Conservation (phyloP, 2,888 invertebrate species). For the Drosophila basisetae region DNA sequence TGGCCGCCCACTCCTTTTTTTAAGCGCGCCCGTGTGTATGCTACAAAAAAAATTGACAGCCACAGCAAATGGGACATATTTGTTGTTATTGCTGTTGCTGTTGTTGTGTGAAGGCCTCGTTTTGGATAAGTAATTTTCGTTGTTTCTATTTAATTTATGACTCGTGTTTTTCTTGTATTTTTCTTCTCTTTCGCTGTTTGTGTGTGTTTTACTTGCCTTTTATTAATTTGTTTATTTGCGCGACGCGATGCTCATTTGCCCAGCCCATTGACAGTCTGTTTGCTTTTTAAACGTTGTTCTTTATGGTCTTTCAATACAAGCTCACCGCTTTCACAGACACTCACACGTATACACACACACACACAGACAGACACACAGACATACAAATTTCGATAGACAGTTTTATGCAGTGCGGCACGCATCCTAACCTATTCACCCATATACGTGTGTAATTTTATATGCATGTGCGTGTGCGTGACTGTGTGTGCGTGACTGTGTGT, state of each 20-base stretch:
- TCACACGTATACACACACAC: slow-evolving; percentile 10
- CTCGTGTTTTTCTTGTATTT: slow-evolving; percentile 68
- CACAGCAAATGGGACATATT: slow-evolving; percentile 70
- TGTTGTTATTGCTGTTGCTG: slow-evolving; percentile 22
- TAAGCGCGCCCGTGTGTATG: slow-evolving; percentile 71
- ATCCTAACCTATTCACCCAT: slow-evolving; percentile 23
- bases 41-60: slow-evolving; percentile 75
- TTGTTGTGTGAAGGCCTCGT: slow-evolving; percentile 34
- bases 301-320: slow-evolving; percentile 67
- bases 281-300: slow-evolving; percentile 51
- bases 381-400: slow-evolving; percentile 45
- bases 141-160: slow-evolving; percentile 80
- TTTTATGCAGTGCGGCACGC: slow-evolving; percentile 45
- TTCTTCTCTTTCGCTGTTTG: slow-evolving; percentile 34
- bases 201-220: slow-evolving; percentile 62
- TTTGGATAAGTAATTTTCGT: slow-evolving; percentile 76
- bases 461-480: slow-evolving; percentile 5
- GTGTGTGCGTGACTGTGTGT: neutral
- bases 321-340: slow-evolving; percentile 29
- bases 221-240: slow-evolving; percentile 80
- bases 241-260: slow-evolving; percentile 54
- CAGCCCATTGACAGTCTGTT: slow-evolving; percentile 30
- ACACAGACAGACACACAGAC: neutral
- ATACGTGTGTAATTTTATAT: slow-evolving; percentile 12
- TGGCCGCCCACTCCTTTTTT: slow-evolving; percentile 43